Base-by-base conservation (phyloP, 64 coral and sea anemone genomes). In the Trachythela sp. region DNA sequence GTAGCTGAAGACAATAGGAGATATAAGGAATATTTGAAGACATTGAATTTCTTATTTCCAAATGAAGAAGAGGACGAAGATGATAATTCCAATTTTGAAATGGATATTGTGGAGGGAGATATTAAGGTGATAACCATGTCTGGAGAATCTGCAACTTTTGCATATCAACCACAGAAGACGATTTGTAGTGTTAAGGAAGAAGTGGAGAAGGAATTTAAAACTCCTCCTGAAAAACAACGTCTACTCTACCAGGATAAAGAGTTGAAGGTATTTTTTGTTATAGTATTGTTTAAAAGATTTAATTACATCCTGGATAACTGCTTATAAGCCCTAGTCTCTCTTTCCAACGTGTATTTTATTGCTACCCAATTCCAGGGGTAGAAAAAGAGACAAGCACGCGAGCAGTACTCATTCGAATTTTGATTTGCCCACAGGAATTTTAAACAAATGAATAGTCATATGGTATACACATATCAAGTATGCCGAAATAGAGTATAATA, bases 231-330 rank as follows among this genome's bases (percentile, higher is more conserved):
- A 15, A 80, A 37, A 80, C 75, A 80, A 39, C 75, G 32, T 18
- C 38, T 80, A 8, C 27, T 80, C 6, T 80, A 80, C 34, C 75
- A 80, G 33, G 33, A 36, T 2, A 80, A 13, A 80, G 75, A 35
- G 15, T 80, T 80, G 75, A 80, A 80, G 75, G 75, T 80, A 80
- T 29, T 80, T 1, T 80, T 80, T n/a, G 56, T 8, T n/a, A n/a
- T 27, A 8, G 56, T n/a, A n/a, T n/a, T n/a, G 22, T 45, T 64
- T 5, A 24, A 64, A n/a, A 18, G 20, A 64, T 45, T 11, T 45
- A 45, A 45, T 45, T 45, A 45, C 4, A 45, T 45, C 4, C 42
- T n/a, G n/a, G n/a, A n/a, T n/a, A n/a, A n/a, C n/a, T n/a, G n/a
- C n/a, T n/a, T n/a, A n/a, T n/a, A n/a, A 11, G 4, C 42, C 11